Conservation (phyloP, 2,797 vertebrate genomes). For the Nasua narica region DNA sequence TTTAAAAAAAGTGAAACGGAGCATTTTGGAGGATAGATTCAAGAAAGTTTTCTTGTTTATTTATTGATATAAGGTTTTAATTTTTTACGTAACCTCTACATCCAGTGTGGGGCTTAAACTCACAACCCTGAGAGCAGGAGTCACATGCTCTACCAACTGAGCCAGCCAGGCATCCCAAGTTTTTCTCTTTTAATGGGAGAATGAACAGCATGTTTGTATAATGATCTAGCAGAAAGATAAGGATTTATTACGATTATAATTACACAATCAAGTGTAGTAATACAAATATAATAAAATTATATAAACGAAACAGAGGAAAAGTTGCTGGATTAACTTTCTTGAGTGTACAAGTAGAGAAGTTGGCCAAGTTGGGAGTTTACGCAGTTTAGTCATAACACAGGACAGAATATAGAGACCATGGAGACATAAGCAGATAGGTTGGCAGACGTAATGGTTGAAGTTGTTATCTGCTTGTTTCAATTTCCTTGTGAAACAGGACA, state of each 20-base stretch:
- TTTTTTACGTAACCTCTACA: neutral
- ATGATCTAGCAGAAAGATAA: neutral
- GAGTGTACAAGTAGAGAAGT: neutral
- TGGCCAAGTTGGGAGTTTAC: neutral
- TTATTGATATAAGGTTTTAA: neutral
- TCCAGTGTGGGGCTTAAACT: neutral
- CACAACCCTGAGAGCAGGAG: neutral
- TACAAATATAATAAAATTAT: neutral
- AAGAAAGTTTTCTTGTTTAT: neutral
- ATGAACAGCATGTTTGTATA: neutral
- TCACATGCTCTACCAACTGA: neutral
- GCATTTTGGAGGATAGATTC: neutral
- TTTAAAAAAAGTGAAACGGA: neutral
- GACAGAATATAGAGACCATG: neutral
- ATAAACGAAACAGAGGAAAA: neutral
- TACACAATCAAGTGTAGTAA: neutral
- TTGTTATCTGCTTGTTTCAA: neutral
- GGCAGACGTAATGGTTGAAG: neutral
- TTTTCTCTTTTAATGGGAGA: neutral
- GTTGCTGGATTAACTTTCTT: neutral
- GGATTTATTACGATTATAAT: neutral
- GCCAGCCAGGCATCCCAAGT: neutral
- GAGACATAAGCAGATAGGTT: neutral
- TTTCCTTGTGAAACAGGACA: neutral
- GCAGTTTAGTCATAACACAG: neutral